Conservation (phyloP, 2,888 invertebrate genomes). For the Stenichneumon culpator region DNA sequence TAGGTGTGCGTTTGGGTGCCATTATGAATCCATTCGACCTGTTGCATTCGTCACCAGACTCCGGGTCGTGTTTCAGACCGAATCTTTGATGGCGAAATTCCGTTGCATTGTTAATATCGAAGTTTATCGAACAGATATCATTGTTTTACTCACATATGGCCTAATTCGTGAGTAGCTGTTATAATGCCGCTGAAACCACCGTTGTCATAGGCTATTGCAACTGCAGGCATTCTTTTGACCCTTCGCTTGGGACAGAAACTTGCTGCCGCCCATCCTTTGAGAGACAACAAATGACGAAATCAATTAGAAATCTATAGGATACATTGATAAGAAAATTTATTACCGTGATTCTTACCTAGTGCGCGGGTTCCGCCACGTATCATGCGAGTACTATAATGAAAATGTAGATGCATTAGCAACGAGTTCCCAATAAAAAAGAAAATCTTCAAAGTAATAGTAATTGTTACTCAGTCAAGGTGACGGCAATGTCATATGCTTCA, state of each 20-base stretch:
- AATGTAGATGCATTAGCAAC: neutral
- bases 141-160: too few species aligned
- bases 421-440: neutral
- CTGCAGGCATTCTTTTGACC: too few species aligned
- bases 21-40: conserved; percentile 21
- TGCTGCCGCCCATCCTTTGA: neutral
- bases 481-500: too few species aligned
- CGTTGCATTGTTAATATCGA: neutral
- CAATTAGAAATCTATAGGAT: neutral
- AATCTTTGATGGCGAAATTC: conserved; percentile 16
- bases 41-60: neutral
- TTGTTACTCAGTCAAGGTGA: too few species aligned
- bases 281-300: neutral
- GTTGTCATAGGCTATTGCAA: neutral
- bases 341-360: neutral
- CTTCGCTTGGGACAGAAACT: too few species aligned
- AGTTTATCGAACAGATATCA: neutral
- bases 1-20: neutral
- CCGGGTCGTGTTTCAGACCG: conserved; percentile 46
- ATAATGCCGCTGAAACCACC: too few species aligned
- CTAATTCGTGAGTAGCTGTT: too few species aligned
- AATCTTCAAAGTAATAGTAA: too few species aligned
- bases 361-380: too few species aligned
- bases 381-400: too few species aligned
- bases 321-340: neutral